These are phyloP conservation scores for Glyphotaelius pellucidus DNA, from an alignment of 2,888 invertebrate species.

Conservation along the genomic window DNA sequence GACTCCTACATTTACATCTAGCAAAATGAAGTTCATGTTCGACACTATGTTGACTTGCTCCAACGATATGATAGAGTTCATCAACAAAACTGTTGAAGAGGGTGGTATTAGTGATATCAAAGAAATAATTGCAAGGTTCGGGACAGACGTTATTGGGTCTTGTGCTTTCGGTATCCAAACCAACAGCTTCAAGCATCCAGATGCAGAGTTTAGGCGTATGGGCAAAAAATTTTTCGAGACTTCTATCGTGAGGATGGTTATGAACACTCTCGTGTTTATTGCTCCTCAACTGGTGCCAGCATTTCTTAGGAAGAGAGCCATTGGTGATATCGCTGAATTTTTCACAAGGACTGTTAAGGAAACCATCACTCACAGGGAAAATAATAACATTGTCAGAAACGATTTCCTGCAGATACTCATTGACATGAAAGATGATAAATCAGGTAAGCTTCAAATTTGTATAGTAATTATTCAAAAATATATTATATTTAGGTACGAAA, in stretches of 20 bases:
- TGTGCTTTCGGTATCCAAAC: conserved; percentile 76
- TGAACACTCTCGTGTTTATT: not conserved
- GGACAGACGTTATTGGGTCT: conserved; percentile 75
- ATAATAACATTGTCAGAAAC: conserved; percentile 26
- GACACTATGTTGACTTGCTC: conserved; percentile 46
- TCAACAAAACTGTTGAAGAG: conserved; percentile 9
- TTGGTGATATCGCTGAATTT: conserved; percentile 8
- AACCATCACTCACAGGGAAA: conserved; percentile 46
- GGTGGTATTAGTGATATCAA: conserved; percentile 68
- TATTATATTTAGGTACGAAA: too few species aligned
- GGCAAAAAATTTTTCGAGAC: not conserved
- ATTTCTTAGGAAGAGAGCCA: not conserved
- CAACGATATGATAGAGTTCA: conserved; percentile 17
- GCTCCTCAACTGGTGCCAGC: not conserved
- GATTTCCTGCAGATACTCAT: conserved; percentile 49
- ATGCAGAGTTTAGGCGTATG: conserved; percentile 70
- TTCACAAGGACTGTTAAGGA: conserved; percentile 19
- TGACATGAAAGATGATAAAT: conserved; percentile 18
- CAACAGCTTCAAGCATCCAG: conserved; percentile 71
- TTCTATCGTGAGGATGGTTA: not conserved
- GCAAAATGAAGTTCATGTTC: conserved; percentile 61
- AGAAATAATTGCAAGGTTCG: conserved; percentile 72
- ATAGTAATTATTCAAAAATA: too few species aligned
- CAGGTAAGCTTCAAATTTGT: conserved; percentile 20
- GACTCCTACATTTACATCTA: conserved; percentile 61